Evolutionary conservation across 2,888 invertebrate species (phyloP).

Genomic region (Metacarcinus magister): DNA sequence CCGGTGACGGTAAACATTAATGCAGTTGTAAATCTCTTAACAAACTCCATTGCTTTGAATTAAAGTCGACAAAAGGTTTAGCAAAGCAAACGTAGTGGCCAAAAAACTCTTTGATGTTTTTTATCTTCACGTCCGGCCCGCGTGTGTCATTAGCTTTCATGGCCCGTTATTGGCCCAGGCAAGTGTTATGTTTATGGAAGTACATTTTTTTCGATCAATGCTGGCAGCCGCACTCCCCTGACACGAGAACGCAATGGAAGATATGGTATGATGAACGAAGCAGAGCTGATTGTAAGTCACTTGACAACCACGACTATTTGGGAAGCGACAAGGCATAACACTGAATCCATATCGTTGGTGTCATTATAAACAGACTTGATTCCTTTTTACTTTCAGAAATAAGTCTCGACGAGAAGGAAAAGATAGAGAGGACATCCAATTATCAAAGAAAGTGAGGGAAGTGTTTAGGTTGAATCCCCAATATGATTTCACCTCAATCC

Average conservation of each 20-base stretch:
- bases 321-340: neutral
- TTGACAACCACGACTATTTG: neutral
- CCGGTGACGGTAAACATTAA: neutral
- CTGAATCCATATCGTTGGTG: too few relatives aligned
- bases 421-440: too few relatives aligned
- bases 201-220: neutral
- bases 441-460: too few relatives aligned
- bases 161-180: neutral
- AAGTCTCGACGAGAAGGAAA: too few relatives aligned
- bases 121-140: conserved; percentile 29
- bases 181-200: neutral
- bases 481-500: too few relatives aligned
- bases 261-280: neutral
- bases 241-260: neutral
- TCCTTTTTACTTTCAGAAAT: too few relatives aligned
- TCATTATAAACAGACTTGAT: too few relatives aligned
- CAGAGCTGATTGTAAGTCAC: neutral
- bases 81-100: conserved; percentile 29
- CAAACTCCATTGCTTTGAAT: conserved; percentile 35
- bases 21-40: conserved; percentile 15
- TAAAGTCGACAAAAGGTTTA: conserved; percentile 11
- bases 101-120: conserved; percentile 31
- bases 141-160: conserved; percentile 33
- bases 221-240: neutral
- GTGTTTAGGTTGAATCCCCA: too few relatives aligned